phyloP scores from a whole-genome alignment of 1,140 invertebrate genomes.

The Orussus abietinus region DNA sequence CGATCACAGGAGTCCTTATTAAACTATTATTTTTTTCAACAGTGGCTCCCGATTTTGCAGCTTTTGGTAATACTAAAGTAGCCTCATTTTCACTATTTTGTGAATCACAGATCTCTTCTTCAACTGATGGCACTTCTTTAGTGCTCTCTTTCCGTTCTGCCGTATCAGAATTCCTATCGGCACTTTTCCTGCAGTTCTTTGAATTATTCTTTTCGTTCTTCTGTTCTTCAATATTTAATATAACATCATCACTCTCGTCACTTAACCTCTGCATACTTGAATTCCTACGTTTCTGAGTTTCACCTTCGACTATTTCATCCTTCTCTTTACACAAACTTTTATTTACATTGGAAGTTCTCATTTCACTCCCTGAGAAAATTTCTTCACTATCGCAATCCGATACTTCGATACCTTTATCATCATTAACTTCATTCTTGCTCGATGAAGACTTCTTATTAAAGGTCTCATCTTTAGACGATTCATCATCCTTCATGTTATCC shows the following conservation, averaged over 20 bases:
- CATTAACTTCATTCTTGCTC: neutral
- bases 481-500: neutral
- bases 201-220: conserved; percentile 2
- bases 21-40: too few species aligned
- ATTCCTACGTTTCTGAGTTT: too few species aligned
- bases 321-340: too few species aligned
- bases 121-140: conserved; percentile 2
- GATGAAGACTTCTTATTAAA: neutral
- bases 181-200: neutral
- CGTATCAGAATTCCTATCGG: too few species aligned
- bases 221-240: too few species aligned
- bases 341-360: too few species aligned
- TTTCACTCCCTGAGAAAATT: conserved; percentile 32
- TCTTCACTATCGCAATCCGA: conserved; percentile 34
- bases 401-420: conserved; percentile 5
- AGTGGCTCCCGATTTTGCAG: too few species aligned
- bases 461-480: conserved; percentile 6
- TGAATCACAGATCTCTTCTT: conserved; percentile 1
- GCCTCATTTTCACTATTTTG: neutral
- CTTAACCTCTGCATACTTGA: too few species aligned
- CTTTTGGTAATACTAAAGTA: too few species aligned
- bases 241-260: too few species aligned
- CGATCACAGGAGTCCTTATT: too few species aligned
- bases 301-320: too few species aligned
- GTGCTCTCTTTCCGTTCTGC: neutral